phyloP scores from a whole-genome alignment of 1,140 invertebrate species.

The Magallana ariakensis region DNA sequence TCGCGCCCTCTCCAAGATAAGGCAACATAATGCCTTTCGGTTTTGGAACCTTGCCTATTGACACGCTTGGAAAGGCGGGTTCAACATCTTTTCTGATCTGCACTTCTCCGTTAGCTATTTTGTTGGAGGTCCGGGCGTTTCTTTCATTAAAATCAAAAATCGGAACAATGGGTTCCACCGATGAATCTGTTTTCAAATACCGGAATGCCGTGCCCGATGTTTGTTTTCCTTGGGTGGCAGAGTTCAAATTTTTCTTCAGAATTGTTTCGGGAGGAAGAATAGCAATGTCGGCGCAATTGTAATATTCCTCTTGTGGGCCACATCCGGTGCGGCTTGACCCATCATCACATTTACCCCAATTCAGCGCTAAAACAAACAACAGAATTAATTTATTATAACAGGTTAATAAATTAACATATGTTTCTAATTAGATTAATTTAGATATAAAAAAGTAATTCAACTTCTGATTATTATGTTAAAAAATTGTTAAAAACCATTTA shows the following conservation, averaged over 20 bases:
- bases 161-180: background rate
- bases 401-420: no score
- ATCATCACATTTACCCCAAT: slow-evolving; percentile 66
- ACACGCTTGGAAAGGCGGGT: background rate
- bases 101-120: background rate
- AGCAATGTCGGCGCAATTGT: slow-evolving; percentile 85
- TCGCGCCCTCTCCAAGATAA: background rate
- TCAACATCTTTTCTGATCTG: slow-evolving; percentile 3
- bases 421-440: no score
- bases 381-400: no score
- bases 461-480: no score
- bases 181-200: background rate
- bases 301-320: slow-evolving; percentile 83
- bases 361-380: slow-evolving; percentile 61
- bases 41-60: slow-evolving; percentile 12
- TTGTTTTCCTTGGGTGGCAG: background rate
- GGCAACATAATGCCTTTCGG: slow-evolving; percentile 35
- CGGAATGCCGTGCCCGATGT: background rate
- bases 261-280: slow-evolving; percentile 74
- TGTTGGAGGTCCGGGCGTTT: slow-evolving; percentile 9
- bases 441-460: no score
- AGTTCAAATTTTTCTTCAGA: background rate
- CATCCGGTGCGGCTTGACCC: slow-evolving; percentile 74
- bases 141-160: slow-evolving; percentile 37
- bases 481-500: no score